phyloP scores from a whole-genome alignment of 2,797 vertebrate genomes.

The Oreortyx pictus region DNA sequence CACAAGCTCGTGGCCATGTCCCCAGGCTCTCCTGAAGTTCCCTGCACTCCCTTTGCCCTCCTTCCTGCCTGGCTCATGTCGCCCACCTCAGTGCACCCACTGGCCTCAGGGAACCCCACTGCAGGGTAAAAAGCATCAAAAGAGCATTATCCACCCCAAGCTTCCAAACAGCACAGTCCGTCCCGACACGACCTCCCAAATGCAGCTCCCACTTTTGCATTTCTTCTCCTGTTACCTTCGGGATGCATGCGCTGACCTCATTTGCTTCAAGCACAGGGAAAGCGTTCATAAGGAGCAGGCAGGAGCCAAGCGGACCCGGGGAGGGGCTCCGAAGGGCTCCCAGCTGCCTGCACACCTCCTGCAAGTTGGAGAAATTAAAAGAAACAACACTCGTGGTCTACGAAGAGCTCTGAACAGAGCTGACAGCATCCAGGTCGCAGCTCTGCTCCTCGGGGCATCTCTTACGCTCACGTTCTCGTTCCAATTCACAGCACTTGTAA shows the following conservation, averaged over 20 bases:
- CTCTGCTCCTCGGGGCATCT: neutral
- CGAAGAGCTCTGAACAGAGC: neutral
- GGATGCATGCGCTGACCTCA: neutral
- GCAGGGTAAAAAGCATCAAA: neutral
- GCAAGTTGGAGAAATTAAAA: neutral
- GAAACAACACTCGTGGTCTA: fast-evolving
- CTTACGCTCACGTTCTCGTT: fast-evolving
- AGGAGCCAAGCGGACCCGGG: neutral
- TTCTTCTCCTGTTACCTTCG: neutral
- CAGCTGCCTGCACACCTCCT: fast-evolving
- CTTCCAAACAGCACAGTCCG: fast-evolving
- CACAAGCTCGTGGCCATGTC: fast-evolving
- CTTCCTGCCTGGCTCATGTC: neutral
- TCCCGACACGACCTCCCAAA: neutral
- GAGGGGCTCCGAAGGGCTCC: neutral
- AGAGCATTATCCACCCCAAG: fast-evolving
- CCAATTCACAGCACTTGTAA: fast-evolving
- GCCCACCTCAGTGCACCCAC: too few species aligned
- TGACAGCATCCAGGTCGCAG: fast-evolving
- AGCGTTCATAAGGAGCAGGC: fast-evolving
- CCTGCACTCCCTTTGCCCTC: neutral
- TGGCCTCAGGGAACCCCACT: too few species aligned
- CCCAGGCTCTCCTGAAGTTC: fast-evolving
- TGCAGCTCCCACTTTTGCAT: fast-evolving
- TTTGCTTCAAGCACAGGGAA: neutral